Evolutionary conservation across 1,140 invertebrate genomes (phyloP), one percentile per base, ranked within the genome.

Genomic region (Aricia agestis): DNA sequence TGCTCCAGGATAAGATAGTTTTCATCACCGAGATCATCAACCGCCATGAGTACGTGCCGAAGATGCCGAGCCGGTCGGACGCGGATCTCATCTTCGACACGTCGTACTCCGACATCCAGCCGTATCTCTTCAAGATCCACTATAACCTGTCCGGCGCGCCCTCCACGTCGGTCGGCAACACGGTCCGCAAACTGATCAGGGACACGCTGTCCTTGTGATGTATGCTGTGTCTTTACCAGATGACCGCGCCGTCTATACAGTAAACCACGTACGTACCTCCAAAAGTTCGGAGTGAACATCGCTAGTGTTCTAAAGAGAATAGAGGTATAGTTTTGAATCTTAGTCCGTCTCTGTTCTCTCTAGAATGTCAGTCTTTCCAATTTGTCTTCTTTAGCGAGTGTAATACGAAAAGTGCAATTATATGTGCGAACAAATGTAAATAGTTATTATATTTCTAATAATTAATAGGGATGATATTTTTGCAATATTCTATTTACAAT

Each of bases 21-120:
- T 97, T 97, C 79, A 97, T 99, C 79, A 97, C 97, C 0, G 97
- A 99, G 88, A 95, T 97, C 4, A 98, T 99, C 94, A 99, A 99
- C 87, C 93, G 96, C 58, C 96, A 98, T 86, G 97, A 99, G 81
- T 99, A 98, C 91, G 94, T 99, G 52, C 98, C 98, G 3, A 98
- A 98, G 91, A 98, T 98, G 94, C 98, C 98, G 66, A 96, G 95
- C 83, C 96, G 97, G 83, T 96, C 95, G 10, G 98, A 99, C 85
- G 92, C 99, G 63, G 98, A 98, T 91, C 93, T 98, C 65, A 96
- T 99, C 71, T 99, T 99, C 88, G 98, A 99, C 87, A 98, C 97
- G 2, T 95, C 95, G 11, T 98, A 96, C 90, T 90, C 94, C 2
- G 98, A 99, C 89, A 95, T 98, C 63, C 98, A 99, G 86, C 98